Conservation (phyloP, 1,140 invertebrate species). For the Teleogryllus occipitalis region DNA sequence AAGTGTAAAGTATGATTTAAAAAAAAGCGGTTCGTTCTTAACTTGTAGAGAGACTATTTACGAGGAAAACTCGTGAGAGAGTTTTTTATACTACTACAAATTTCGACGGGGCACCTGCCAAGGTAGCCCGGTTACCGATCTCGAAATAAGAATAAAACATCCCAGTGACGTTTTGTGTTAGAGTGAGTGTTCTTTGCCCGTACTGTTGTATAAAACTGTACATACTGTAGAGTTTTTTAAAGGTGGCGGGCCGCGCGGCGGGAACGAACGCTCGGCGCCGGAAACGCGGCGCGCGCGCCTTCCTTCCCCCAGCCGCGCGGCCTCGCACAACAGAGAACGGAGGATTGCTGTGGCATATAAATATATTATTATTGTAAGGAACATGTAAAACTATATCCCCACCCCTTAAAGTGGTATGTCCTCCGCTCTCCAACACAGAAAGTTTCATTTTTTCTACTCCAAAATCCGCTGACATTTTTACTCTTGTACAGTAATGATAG, state of each 20-base stretch:
- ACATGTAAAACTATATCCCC: not conserved
- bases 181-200: slow-evolving; percentile 13
- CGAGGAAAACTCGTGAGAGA: not conserved
- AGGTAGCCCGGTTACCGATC: not conserved
- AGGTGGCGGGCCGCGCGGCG: not conserved
- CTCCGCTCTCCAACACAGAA: slow-evolving; percentile 3
- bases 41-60: not conserved
- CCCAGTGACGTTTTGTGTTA: slow-evolving; percentile 9
- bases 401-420: not conserved
- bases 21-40: not conserved
- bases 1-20: not conserved
- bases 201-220: slow-evolving; percentile 9
- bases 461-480: slow-evolving; percentile 14
- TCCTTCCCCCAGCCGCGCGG: slow-evolving; percentile 6
- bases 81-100: not conserved
- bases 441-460: slow-evolving; percentile 16
- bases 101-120: not conserved
- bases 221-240: slow-evolving; percentile 15
- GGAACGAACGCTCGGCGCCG: not conserved
- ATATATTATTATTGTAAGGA: slow-evolving; percentile 7
- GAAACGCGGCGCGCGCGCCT: not conserved
- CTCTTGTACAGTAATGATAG: slow-evolving; percentile 21
- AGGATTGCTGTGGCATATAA: not conserved
- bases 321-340: not conserved
- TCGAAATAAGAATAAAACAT: not conserved